A percentile compares a stretch with the other conserved stretches of the same genome.
phyloP scores from a whole-genome alignment of 1,140 invertebrate species.

The Nasonia longicornis region DNA sequence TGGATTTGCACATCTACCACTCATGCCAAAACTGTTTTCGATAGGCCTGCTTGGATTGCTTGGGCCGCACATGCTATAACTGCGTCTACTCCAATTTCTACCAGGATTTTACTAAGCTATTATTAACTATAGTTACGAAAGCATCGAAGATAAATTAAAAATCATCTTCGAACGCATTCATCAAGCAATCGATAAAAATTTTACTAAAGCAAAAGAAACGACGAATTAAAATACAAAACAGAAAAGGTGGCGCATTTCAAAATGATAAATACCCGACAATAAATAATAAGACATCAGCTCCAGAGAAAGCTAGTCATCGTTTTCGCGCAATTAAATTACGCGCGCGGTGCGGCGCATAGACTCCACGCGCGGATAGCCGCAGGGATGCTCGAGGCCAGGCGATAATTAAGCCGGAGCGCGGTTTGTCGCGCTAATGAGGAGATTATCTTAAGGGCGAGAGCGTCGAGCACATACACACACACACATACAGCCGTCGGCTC shows the following conservation, averaged over 20 bases:
- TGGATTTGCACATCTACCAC: too few species aligned
- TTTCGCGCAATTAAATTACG: neutral
- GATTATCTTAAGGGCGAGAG: constrained; percentile 40
- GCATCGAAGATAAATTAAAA: too few species aligned
- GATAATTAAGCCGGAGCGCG: constrained; percentile 40
- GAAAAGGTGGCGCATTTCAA: neutral
- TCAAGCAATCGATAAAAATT: too few species aligned
- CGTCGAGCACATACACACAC: constrained; percentile 7
- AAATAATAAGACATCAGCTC: neutral
- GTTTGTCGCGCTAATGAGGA: constrained; percentile 43
- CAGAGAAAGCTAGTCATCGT: neutral
- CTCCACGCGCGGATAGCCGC: neutral
- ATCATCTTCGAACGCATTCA: too few species aligned
- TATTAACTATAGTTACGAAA: too few species aligned
- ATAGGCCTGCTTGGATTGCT: too few species aligned
- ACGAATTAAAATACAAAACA: too few species aligned
- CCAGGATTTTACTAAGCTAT: too few species aligned
- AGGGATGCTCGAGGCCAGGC: neutral
- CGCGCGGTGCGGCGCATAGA: neutral
- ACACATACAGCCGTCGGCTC: constrained; percentile 7
- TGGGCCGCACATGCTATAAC: neutral
- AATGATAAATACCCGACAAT: neutral
- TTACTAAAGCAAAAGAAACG: too few species aligned
- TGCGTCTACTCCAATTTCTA: too few species aligned
- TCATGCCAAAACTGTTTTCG: too few species aligned